Evolutionary conservation across 2,797 vertebrate species (phyloP).

Genomic region (Kryptolebias ocellatus): DNA sequence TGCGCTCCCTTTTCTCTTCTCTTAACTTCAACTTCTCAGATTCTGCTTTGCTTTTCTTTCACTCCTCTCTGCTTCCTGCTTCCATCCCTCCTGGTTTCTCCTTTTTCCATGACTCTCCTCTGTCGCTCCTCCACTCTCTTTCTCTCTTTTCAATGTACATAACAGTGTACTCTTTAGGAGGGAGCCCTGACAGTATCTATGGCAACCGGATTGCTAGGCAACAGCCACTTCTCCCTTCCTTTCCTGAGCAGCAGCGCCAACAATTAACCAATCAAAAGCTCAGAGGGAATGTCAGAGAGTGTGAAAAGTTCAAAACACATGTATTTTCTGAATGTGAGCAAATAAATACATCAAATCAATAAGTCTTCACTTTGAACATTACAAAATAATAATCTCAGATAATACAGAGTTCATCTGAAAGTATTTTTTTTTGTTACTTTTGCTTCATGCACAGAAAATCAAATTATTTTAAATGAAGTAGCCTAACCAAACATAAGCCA

Average conservation of each 20-base stretch:
- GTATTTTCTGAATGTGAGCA: neutral
- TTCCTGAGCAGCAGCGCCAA: constrained; percentile 65
- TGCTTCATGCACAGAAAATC: too few species aligned
- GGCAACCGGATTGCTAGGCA: constrained; percentile 89
- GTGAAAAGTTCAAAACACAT: constrained; percentile 69
- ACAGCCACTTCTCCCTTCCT: constrained; percentile 82
- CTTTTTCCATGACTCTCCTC: constrained; percentile 39
- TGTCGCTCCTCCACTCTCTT: constrained; percentile 23
- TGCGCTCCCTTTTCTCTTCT: constrained; percentile 41
- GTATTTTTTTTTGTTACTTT: too few species aligned
- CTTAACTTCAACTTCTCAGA: constrained; percentile 58
- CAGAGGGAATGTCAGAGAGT: constrained; percentile 48
- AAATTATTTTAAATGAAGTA: too few species aligned
- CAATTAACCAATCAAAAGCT: constrained; percentile 66
- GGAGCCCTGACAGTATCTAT: constrained; percentile 85
- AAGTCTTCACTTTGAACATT: neutral
- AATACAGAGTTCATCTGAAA: too few species aligned
- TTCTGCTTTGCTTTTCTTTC: constrained; percentile 36
- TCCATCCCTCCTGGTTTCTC: constrained; percentile 28
- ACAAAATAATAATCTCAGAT: too few species aligned
- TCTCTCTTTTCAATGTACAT: constrained; percentile 83
- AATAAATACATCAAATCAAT: neutral
- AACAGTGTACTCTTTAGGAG: constrained; percentile 85
- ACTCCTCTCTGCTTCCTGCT: constrained; percentile 19
- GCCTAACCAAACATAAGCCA: too few species aligned